A percentile compares a stretch with the other conserved stretches of the same genome.
Conservation (phyloP, 30 jellyfish, hydroid and myxozoan species). For the Cassiopea andromeda region DNA sequence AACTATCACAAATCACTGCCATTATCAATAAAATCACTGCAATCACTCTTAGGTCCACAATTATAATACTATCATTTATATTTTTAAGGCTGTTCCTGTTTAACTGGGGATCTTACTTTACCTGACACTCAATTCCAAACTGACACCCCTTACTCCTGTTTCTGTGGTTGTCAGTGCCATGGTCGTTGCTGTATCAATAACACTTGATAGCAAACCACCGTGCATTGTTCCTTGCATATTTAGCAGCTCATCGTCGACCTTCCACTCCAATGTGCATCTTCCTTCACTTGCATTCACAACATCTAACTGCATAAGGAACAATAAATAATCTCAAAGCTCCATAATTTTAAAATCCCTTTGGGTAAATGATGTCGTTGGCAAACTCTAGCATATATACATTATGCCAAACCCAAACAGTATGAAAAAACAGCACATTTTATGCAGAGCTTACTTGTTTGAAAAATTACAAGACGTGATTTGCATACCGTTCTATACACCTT, state of each 20-base stretch:
- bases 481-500: slow-evolving; percentile 40
- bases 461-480: no score
- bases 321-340: neutral
- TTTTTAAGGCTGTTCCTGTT: no score
- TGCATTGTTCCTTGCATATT: slow-evolving; percentile 76
- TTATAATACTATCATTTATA: no score
- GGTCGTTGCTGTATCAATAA: slow-evolving; percentile 82
- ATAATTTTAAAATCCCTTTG: neutral
- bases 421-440: no score
- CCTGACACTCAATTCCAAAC: slow-evolving; percentile 85
- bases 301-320: slow-evolving; percentile 23
- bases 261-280: slow-evolving; percentile 64
- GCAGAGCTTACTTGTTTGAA: no score
- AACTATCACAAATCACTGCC: no score
- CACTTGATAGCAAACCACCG: slow-evolving; percentile 86
- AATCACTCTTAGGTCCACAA: no score
- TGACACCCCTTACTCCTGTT: slow-evolving; percentile 77
- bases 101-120: neutral
- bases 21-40: no score
- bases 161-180: slow-evolving; percentile 46
- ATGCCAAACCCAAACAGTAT: no score
- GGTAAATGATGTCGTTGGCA: neutral
- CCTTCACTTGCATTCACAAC: slow-evolving; percentile 74
- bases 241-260: slow-evolving; percentile 71
- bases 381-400: no score